These are phyloP conservation scores for Holothuria leucospilota DNA, from an alignment of 53 echinoderm and acorn worm genomes.

Conservation along the genomic window DNA sequence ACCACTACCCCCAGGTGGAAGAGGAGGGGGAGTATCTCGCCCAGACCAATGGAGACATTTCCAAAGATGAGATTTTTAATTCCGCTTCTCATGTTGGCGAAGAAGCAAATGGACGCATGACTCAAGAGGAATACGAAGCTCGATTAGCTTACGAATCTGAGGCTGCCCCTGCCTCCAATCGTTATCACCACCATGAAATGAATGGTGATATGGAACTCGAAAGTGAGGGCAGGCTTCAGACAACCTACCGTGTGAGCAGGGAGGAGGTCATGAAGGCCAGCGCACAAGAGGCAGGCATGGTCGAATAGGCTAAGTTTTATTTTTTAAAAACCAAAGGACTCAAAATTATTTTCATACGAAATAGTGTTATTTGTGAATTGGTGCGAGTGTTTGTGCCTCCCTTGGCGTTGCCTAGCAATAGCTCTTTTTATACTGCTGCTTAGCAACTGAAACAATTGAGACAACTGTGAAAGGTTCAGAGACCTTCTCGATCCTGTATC, in stretches of 20 bases:
- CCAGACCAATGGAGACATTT: conserved; percentile 16
- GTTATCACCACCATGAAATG: conserved; percentile 19
- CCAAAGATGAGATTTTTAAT: background rate
- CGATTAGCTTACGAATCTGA: background rate
- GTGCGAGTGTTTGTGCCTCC: too few species aligned
- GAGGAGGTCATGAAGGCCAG: background rate
- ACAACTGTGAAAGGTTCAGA: too few species aligned
- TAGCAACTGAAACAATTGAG: too few species aligned
- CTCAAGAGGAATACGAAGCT: conserved; percentile 6
- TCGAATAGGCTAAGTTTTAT: conserved; percentile 1
- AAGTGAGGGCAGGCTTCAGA: background rate
- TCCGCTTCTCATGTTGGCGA: background rate
- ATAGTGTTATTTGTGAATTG: background rate
- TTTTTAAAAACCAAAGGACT: conserved; percentile 28
- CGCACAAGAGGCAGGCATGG: background rate
- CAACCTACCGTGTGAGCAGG: background rate
- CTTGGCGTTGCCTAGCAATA: too few species aligned
- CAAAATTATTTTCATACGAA: conserved; percentile 31
- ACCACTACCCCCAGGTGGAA: background rate
- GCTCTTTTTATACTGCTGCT: too few species aligned
- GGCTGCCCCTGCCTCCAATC: background rate
- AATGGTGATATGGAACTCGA: conserved; percentile 24
- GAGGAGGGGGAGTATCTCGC: conserved; percentile 2
- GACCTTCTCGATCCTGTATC: too few species aligned
- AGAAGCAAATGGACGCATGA: conserved; percentile 14